A percentile compares a stretch with the other conserved stretches of the same genome.
These are phyloP conservation scores for Junonia oenone DNA, from an alignment of 2,888 invertebrate genomes.

Conservation along the genomic window DNA sequence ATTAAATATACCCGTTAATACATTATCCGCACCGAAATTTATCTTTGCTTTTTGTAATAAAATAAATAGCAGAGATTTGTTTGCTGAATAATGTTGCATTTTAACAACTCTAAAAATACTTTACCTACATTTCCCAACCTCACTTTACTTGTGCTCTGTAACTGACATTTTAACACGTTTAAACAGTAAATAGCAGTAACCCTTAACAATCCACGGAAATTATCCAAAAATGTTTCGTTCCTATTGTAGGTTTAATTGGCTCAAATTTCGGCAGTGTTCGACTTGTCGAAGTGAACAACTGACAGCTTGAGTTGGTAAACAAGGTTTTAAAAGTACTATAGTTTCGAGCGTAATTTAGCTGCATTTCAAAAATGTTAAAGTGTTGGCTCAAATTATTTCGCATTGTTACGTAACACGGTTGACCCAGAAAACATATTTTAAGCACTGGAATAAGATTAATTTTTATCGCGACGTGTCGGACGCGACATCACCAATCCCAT, in stretches of 20 bases:
- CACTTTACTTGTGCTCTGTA: too few species aligned
- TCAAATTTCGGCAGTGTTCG: conserved; percentile 27
- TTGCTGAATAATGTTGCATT: too few species aligned
- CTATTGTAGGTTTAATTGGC: conserved; percentile 27
- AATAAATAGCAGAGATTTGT: too few species aligned
- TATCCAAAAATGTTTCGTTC: conserved; percentile 18
- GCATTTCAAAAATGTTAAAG: conserved; percentile 28
- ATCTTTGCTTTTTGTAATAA: too few species aligned
- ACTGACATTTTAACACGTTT: not conserved
- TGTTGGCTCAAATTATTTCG: conserved; percentile 28
- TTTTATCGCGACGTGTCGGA: conserved; percentile 26
- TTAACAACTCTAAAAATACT: too few species aligned
- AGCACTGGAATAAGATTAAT: conserved; percentile 26
- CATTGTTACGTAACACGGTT: conserved; percentile 26
- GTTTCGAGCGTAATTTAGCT: conserved; percentile 29
- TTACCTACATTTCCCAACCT: too few species aligned
- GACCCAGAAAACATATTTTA: conserved; percentile 26
- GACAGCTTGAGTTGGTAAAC: conserved; percentile 29
- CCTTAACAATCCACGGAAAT: conserved; percentile 14
- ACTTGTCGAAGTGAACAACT: conserved; percentile 27
- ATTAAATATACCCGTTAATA: not conserved
- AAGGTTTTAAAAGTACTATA: conserved; percentile 28
- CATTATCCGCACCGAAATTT: not conserved
- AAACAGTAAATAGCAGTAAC: conserved; percentile 15
- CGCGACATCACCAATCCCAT: conserved; percentile 17